Percentiles rank a stretch among this genome's conserved stretches.
Evolutionary conservation across 2,113 vertebrate genomes (phyloP).

Genomic region (Marmota monax): DNA sequence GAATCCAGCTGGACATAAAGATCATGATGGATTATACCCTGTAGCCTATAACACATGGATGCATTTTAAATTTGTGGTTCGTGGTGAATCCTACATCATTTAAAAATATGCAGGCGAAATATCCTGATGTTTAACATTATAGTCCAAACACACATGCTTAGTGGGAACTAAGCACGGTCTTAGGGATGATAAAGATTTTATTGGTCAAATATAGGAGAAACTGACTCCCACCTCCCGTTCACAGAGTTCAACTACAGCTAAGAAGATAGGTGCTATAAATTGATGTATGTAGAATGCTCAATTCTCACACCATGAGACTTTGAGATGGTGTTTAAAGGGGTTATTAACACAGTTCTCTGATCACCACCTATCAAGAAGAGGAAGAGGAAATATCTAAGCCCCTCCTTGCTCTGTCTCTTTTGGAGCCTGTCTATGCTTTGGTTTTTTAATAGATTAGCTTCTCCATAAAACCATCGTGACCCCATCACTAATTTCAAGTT

Average conservation of each 20-base stretch:
- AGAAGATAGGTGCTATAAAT: conserved; percentile 93
- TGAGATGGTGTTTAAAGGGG: conserved; percentile 76
- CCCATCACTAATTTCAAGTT: background rate
- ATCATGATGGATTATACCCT: conserved; percentile 91
- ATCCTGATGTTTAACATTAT: conserved; percentile 92
- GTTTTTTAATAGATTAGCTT: background rate
- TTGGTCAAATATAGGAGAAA: conserved; percentile 94
- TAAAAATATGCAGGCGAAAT: conserved; percentile 95
- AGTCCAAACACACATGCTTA: conserved; percentile 90
- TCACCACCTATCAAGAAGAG: conserved; percentile 91
- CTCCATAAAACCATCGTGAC: background rate
- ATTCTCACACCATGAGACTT: conserved; percentile 93
- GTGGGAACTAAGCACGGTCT: conserved; percentile 93
- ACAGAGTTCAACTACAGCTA: conserved; percentile 93
- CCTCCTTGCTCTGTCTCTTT: background rate
- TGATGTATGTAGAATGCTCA: conserved; percentile 91
- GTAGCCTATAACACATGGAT: conserved; percentile 93
- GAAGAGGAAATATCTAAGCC: conserved; percentile 87
- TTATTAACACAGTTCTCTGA: conserved; percentile 92
- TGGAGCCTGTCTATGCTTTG: background rate
- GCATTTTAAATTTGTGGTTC: conserved; percentile 93
- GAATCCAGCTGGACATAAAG: conserved; percentile 94
- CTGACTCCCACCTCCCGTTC: conserved; percentile 70
- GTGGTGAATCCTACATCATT: conserved; percentile 88
- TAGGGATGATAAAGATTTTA: conserved; percentile 93